Percentiles rank a stretch among this genome's conserved stretches.
Evolutionary conservation across 1,140 invertebrate genomes (phyloP).

Genomic region (Dendroctonus ponderosae): DNA sequence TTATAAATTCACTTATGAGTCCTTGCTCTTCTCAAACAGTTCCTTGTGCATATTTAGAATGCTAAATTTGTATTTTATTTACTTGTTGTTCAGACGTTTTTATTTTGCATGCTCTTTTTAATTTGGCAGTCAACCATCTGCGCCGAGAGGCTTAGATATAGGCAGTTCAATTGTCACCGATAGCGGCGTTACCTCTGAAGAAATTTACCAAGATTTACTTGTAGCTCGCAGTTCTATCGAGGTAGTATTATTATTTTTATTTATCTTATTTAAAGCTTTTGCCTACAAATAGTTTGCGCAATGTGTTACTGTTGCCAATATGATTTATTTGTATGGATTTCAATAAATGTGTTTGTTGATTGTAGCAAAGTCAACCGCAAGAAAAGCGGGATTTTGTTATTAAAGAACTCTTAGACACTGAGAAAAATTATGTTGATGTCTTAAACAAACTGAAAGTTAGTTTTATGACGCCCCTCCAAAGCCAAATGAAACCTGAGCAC

Average conservation of each 20-base stretch:
- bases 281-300: no score
- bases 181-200: conserved; percentile 63
- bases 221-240: conserved; percentile 48
- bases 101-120: conserved; percentile 30
- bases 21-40: no score
- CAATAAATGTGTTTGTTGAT: not conserved
- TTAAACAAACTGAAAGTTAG: conserved; percentile 81
- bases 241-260: conserved; percentile 37
- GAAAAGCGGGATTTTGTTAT: conserved; percentile 95
- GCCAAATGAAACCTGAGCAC: conserved; percentile 71
- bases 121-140: conserved; percentile 38
- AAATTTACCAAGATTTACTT: conserved; percentile 81
- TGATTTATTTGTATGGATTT: not conserved
- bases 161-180: conserved; percentile 24
- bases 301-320: no score
- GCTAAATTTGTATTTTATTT: not conserved
- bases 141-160: conserved; percentile 24
- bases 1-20: no score
- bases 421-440: conserved; percentile 95
- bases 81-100: conserved; percentile 1
- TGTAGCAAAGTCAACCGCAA: conserved; percentile 55
- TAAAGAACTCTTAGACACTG: conserved; percentile 93
- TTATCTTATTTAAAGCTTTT: not conserved
- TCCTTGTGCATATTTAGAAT: not conserved
- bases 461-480: conserved; percentile 76